Evolutionary conservation across 2,888 invertebrate genomes (phyloP), one percentile per base, ranked within the genome.

Genomic region (Aleiodes leptofemur): DNA sequence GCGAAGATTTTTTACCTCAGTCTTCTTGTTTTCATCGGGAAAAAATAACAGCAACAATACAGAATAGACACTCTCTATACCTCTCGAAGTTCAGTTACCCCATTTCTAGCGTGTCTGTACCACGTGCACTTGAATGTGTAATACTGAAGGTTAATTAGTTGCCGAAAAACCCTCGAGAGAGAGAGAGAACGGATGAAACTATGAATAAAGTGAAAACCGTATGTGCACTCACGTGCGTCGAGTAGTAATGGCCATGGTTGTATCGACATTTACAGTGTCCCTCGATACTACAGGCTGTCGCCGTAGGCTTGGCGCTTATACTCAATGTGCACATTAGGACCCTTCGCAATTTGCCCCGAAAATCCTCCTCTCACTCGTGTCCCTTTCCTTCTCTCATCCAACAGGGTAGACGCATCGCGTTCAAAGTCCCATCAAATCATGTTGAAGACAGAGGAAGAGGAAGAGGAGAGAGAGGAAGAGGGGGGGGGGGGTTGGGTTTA

Each of bases 361-460:
- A 3, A 72, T 70, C 57, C 55, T 66, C 70, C 51, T 76, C 55
- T 76, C 55, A 70, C 13, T 38, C 53, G 23, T 23, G 23, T 70
- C 50, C 53, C 56, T 55, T 53, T 50, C 13, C 48, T 55, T 38
- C 68, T 38, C 68, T 29, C 43, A 59, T 69, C 69, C 53, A 61
- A 74, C 50, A 78, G 80, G 80, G 76, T 78, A 79, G 81, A 81
- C 78, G 78, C 71, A 71, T 68, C 72, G 71, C 78, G 82, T 78
- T 83, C 78, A 79, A 83, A 81, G 80, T 80, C 79, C 81, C 83
- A 81, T 83, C 83, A 79, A 82, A 76, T 80, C 72, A 57, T 38
- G 69, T 38, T 34, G 43, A 69, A 59, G 56, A 64, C 69, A 55
- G 51, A 69, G 2, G 23, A 23, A 2, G 23, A 23, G 2, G 23